Percentiles rank a stretch among this genome's conserved stretches.
These are phyloP conservation scores for Sebastes vulpes DNA, from an alignment of 2,797 vertebrate genomes.

Conservation along the genomic window DNA sequence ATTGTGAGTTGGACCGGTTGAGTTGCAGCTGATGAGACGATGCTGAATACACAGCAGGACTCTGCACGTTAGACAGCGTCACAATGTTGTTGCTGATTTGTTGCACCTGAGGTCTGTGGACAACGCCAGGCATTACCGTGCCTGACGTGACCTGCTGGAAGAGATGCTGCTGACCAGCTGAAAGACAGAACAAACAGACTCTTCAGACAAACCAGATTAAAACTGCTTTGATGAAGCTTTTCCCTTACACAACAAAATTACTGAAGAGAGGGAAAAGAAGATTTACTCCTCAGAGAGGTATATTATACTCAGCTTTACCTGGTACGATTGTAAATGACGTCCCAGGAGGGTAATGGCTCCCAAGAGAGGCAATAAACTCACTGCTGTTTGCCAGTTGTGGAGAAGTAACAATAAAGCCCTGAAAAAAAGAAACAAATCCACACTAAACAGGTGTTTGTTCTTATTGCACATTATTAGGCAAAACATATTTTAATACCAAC, in stretches of 20 bases:
- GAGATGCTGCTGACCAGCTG: constrained; percentile 70
- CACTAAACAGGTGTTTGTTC: background rate
- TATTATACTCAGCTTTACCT: constrained; percentile 52
- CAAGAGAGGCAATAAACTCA: constrained; percentile 73
- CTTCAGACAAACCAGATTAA: background rate
- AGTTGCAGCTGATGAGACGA: constrained; percentile 43
- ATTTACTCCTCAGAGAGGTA: background rate
- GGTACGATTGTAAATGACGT: constrained; percentile 76
- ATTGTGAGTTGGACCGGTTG: constrained; percentile 29
- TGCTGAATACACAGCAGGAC: constrained; percentile 59
- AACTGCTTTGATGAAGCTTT: background rate
- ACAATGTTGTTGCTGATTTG: constrained; percentile 80
- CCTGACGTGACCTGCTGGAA: constrained; percentile 64
- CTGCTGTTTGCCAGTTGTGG: constrained; percentile 64
- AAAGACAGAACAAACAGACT: constrained; percentile 17
- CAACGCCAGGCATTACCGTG: constrained; percentile 59
- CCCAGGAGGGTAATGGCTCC: constrained; percentile 68
- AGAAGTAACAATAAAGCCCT: constrained; percentile 80
- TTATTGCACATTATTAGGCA: background rate
- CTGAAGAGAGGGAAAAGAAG: background rate
- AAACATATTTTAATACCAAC: background rate
- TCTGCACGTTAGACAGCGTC: constrained; percentile 75
- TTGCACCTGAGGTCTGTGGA: constrained; percentile 78
- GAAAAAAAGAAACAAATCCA: constrained; percentile 1
- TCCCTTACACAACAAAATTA: background rate